Evolutionary conservation across 1,140 invertebrate genomes (phyloP), one percentile per base, ranked within the genome.

Genomic region (Orius laevigatus): DNA sequence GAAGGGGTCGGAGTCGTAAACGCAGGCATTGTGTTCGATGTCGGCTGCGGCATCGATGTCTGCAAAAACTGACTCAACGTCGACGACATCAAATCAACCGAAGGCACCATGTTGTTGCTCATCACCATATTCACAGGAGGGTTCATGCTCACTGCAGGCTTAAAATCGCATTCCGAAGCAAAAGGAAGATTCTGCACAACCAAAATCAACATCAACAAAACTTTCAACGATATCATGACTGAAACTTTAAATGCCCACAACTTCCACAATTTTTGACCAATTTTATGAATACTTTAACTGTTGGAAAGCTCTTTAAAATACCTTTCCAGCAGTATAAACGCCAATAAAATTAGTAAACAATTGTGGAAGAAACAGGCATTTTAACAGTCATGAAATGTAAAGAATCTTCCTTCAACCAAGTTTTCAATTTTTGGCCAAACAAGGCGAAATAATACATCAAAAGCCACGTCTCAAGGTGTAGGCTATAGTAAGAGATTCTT

Each of bases 141-240:
- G 25, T 67, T 68, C 63, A 73, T 66, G 54, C 75, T 72, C 49
- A 15, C 46, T 19, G 36, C 59, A 41, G 73, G 71, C 60, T 76
- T 76, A 48, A 78, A 67, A 50, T 78, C 76, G 59, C 75, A 79
- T 60, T 78, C 75, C 31, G 74, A 66, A 12, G 76, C 76, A 64
- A 79, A 78, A 33, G 75, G 76, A 51, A 78, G 60, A 57, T 73
- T 73, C 73, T 78, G 56, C 50, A 57, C 57, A 54, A 60, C 42
- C 46, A 51, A 57, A 43, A 32, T n/a, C n/a, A n/a, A n/a, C n/a
- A n/a, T n/a, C 49, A 55, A 18, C 48, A 31, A 20, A 46, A 42
- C 31, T 48, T 54, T 8, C 39, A 43, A 35, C 15, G 31, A 16
- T 33, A 20, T 34, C 9, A 38, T 35, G 47, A 34, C 32, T 10